These are phyloP conservation scores for Orchestia grillus DNA, from an alignment of 1,140 invertebrate species.

Conservation along the genomic window DNA sequence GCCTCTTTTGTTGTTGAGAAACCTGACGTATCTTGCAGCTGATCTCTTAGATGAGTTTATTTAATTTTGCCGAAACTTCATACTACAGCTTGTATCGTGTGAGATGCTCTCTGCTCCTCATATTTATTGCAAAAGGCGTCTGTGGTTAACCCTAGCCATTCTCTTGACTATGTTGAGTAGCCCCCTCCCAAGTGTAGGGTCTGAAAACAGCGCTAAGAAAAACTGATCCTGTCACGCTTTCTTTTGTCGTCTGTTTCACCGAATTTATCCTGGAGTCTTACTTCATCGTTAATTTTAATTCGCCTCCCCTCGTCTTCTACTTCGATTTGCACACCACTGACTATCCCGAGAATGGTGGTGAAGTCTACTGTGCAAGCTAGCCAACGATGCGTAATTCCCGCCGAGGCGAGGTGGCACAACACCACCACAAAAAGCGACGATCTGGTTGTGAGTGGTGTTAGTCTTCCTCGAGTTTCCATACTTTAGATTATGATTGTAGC, in stretches of 20 bases:
- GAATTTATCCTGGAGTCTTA: not conserved
- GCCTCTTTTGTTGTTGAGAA: too few relatives aligned
- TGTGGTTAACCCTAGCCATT: not conserved
- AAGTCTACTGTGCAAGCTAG: not conserved
- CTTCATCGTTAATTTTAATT: not conserved
- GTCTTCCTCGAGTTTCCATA: not conserved
- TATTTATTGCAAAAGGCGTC: not conserved
- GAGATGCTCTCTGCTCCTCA: not conserved
- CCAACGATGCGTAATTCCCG: not conserved
- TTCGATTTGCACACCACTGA: not conserved
- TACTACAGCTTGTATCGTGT: not conserved
- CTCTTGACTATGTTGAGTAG: not conserved
- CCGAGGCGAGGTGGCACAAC: not conserved
- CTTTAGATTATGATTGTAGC: slow-evolving; percentile 22
- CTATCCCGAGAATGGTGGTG: not conserved
- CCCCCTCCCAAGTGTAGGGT: not conserved
- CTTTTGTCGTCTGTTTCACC: not conserved
- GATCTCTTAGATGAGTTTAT: not conserved
- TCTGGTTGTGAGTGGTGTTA: not conserved
- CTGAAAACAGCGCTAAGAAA: not conserved
- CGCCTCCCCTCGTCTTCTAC: not conserved
- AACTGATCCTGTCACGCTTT: not conserved
- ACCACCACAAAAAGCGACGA: not conserved
- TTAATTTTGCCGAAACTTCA: not conserved
- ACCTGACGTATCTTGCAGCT: not conserved